phyloP scores from a whole-genome alignment of 2,113 vertebrate genomes.

The Macquaria australasica region DNA sequence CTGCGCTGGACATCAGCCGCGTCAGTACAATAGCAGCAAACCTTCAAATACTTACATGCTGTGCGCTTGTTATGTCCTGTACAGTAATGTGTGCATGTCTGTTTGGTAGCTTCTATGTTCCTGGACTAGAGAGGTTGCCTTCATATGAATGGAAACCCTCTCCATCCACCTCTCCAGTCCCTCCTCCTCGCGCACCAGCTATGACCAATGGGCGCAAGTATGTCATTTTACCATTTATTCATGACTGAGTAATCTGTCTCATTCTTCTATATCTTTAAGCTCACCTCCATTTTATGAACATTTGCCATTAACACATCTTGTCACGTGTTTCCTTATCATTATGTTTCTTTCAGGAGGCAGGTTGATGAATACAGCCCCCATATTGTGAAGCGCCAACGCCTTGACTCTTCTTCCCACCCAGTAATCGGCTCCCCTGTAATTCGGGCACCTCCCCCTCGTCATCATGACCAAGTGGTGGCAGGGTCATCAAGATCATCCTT shows the following conservation, averaged over 20 bases:
- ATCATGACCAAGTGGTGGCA: constrained; percentile 10
- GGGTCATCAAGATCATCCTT: constrained; percentile 42
- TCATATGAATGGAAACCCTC: constrained; percentile 68
- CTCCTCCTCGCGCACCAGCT: constrained; percentile 7
- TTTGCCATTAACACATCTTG: background rate
- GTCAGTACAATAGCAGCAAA: background rate
- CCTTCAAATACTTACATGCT: background rate
- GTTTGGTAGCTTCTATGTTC: constrained; percentile 52
- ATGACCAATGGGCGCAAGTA: constrained; percentile 71
- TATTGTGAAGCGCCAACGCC: constrained; percentile 87
- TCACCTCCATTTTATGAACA: background rate
- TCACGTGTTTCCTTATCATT: background rate
- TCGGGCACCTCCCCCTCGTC: background rate
- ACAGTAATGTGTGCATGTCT: constrained; percentile 14
- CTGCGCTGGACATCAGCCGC: background rate
- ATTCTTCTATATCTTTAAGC: background rate
- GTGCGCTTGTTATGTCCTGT: background rate
- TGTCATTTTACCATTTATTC: constrained; percentile 18
- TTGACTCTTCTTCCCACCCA: constrained; percentile 76
- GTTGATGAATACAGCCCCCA: constrained; percentile 75
- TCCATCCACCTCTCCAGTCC: background rate
- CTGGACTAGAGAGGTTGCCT: constrained; percentile 48
- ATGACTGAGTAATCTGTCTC: constrained; percentile 10
- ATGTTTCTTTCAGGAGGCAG: constrained; percentile 85
- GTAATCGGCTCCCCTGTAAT: constrained; percentile 33